A percentile compares a stretch with the other conserved stretches of the same genome.
Evolutionary conservation across 2,113 vertebrate species (phyloP).

Genomic region (Leiothrix lutea): DNA sequence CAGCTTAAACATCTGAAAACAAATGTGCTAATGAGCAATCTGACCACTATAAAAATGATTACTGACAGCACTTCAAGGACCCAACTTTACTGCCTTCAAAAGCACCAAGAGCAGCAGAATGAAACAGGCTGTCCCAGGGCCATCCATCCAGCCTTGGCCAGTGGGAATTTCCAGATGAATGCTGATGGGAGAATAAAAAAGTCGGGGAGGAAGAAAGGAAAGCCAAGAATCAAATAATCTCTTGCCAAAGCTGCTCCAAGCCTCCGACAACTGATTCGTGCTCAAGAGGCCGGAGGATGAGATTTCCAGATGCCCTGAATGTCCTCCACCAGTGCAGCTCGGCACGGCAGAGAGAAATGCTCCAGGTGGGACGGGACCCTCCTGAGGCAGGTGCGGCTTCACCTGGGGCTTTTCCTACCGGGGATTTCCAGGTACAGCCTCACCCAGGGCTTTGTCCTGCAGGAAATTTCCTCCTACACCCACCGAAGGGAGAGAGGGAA

Average conservation of each 20-base stretch:
- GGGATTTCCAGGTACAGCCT: neutral
- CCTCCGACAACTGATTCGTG: neutral
- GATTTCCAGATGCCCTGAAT: neutral
- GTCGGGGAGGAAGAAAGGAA: neutral
- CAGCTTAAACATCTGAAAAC: conserved; percentile 61
- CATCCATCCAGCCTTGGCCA: neutral
- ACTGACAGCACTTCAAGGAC: conserved; percentile 44
- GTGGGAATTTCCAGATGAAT: neutral
- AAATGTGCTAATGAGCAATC: conserved; percentile 57
- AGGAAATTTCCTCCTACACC: neutral
- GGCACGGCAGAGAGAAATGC: neutral
- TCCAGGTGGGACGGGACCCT: neutral
- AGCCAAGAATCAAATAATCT: neutral
- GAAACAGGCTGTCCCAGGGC: neutral
- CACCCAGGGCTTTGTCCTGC: neutral
- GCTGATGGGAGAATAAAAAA: neutral
- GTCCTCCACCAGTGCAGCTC: neutral
- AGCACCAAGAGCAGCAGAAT: neutral
- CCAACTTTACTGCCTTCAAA: conserved; percentile 5
- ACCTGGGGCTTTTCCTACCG: neutral
- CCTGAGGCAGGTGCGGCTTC: neutral
- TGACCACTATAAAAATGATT: conserved; percentile 47
- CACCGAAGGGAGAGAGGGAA: neutral
- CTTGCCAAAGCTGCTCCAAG: neutral
- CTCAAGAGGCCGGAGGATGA: neutral